Percentiles rank a stretch among this genome's conserved stretches.
These are phyloP conservation scores for Andricus curvator DNA, from an alignment of 2,888 invertebrate species.

Conservation along the genomic window DNA sequence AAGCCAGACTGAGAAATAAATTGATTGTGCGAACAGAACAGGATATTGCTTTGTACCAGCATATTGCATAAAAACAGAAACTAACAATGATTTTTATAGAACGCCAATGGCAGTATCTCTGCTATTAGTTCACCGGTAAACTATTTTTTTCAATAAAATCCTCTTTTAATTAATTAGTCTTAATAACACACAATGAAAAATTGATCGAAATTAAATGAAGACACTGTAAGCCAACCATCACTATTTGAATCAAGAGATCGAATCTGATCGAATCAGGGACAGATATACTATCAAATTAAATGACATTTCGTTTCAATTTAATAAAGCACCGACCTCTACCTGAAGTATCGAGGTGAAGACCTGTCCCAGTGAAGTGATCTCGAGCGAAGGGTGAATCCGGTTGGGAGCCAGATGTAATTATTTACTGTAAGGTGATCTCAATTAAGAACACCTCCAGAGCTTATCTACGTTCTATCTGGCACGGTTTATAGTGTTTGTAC, in stretches of 20 bases:
- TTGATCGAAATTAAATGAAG: neutral
- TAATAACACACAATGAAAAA: neutral
- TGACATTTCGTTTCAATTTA: neutral
- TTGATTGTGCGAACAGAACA: neutral
- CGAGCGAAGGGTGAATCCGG: neutral
- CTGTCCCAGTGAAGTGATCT: neutral
- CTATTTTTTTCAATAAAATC: neutral
- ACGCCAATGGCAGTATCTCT: neutral
- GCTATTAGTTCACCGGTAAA: neutral
- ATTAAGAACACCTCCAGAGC: conserved; percentile 57
- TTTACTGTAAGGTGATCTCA: conserved; percentile 65
- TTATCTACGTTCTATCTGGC: conserved; percentile 45
- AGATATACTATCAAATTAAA: neutral
- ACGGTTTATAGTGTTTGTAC: conserved; percentile 28
- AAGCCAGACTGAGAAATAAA: neutral
- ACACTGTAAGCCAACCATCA: neutral
- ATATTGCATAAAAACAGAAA: conserved; percentile 13
- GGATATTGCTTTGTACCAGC: conserved; percentile 9
- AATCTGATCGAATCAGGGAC: neutral
- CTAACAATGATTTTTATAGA: conserved; percentile 11
- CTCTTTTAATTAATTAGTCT: neutral
- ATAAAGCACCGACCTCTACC: neutral
- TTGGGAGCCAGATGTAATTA: conserved; percentile 61
- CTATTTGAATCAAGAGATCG: neutral
- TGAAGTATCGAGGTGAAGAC: neutral